Conservation (phyloP, 2,113 vertebrate species). For the Pollachius pollachius region DNA sequence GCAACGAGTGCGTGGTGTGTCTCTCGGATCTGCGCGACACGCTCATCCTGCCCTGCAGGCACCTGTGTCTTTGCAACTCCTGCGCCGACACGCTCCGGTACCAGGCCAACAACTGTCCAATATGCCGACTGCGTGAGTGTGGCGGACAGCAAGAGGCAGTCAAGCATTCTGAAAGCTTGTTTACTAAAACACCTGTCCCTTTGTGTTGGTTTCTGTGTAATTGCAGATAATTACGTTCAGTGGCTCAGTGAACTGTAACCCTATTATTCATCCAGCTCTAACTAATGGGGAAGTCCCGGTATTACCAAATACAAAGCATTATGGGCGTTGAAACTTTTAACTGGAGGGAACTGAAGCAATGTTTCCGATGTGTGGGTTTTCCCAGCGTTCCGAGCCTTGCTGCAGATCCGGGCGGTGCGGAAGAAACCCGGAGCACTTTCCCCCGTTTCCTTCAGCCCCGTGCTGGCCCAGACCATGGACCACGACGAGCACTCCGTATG, state of each 20-base stretch:
- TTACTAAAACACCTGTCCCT: too few species aligned
- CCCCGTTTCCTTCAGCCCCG: slow-evolving; percentile 93
- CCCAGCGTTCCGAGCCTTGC: slow-evolving; percentile 91
- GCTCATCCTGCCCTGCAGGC: slow-evolving; percentile 91
- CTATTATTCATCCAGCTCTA: too few species aligned
- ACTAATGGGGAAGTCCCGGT: too few species aligned
- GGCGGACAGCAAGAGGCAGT: background rate
- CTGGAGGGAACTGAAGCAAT: too few species aligned
- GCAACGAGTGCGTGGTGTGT: slow-evolving; percentile 96
- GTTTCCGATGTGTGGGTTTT: background rate
- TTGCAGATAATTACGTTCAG: too few species aligned
- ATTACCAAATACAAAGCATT: too few species aligned
- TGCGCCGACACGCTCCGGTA: slow-evolving; percentile 95
- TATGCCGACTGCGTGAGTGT: slow-evolving; percentile 89
- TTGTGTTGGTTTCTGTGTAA: too few species aligned
- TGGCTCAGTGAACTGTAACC: too few species aligned
- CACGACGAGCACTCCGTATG: slow-evolving; percentile 94
- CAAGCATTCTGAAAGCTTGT: too few species aligned
- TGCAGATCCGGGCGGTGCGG: slow-evolving; percentile 97
- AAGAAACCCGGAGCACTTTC: slow-evolving; percentile 94
- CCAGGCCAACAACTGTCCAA: slow-evolving; percentile 97
- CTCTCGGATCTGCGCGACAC: slow-evolving; percentile 92
- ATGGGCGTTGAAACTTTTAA: too few species aligned
- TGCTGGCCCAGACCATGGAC: slow-evolving; percentile 93
- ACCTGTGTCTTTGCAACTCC: slow-evolving; percentile 92